Evolutionary conservation across 2,888 invertebrate species (phyloP).

Genomic region (Cheilosia pagana): DNA sequence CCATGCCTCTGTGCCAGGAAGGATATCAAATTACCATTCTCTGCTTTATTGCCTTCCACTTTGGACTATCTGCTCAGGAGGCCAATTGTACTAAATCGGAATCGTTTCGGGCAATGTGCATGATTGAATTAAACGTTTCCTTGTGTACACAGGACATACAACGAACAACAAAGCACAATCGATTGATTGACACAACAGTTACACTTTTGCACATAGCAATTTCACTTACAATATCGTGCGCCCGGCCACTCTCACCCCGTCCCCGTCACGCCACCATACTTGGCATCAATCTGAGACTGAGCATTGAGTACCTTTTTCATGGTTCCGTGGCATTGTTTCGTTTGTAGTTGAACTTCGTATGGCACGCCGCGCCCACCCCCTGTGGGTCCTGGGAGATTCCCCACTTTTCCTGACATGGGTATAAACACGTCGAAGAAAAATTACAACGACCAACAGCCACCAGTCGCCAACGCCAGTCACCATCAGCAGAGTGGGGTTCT

Average conservation of each 20-base stretch:
- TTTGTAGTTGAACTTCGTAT: constrained; percentile 16
- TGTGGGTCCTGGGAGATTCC: not conserved
- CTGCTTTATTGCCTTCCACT: not conserved
- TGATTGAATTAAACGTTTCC: constrained; percentile 39
- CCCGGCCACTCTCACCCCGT: not conserved
- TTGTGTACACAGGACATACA: not conserved
- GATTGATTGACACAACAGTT: constrained; percentile 59
- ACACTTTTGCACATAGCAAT: constrained; percentile 57
- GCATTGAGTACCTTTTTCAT: constrained; percentile 38
- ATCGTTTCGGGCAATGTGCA: constrained; percentile 30
- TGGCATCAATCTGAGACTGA: constrained; percentile 17
- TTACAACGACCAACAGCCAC: constrained; percentile 36
- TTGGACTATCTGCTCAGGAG: too few species aligned
- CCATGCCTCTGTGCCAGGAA: too few species aligned
- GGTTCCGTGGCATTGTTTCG: constrained; percentile 8
- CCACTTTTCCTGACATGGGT: constrained; percentile 42
- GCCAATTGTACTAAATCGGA: constrained; percentile 17
- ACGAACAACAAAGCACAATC: constrained; percentile 10
- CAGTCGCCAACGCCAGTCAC: not conserved
- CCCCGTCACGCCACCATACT: not conserved
- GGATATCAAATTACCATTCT: not conserved
- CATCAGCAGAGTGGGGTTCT: not conserved
- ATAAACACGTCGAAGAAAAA: constrained; percentile 60
- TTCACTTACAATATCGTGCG: constrained; percentile 14
- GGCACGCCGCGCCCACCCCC: not conserved